Evolutionary conservation across 2,797 vertebrate species (phyloP).

Genomic region (Cyprinodon diabolis): DNA sequence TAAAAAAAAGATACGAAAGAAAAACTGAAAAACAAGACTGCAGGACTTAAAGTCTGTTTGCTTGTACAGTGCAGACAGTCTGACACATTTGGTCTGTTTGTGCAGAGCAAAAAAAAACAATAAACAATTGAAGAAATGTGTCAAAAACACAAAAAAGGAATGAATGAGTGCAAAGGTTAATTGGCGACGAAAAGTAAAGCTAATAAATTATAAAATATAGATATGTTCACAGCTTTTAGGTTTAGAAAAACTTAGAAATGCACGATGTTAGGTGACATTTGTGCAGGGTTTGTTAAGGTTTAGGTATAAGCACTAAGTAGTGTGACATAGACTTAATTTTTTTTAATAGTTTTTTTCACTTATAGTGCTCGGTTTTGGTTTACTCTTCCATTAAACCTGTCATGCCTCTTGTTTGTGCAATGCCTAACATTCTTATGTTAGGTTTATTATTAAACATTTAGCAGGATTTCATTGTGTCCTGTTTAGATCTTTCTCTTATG

Average conservation of each 20-base stretch:
- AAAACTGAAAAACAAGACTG: conserved; percentile 37
- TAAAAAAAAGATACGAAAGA: conserved; percentile 15
- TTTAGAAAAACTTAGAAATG: not conserved
- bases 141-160: not conserved
- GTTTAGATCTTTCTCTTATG: too few species aligned
- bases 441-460: too few species aligned
- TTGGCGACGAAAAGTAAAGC: not conserved
- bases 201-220: not conserved
- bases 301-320: not conserved
- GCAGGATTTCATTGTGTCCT: too few species aligned
- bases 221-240: not conserved
- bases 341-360: too few species aligned
- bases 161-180: not conserved
- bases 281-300: not conserved
- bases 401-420: too few species aligned
- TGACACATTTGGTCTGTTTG: not conserved
- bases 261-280: not conserved
- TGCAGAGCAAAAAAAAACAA: not conserved
- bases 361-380: too few species aligned
- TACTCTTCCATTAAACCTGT: too few species aligned
- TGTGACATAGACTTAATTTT: not conserved
- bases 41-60: conserved; percentile 16
- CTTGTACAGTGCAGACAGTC: conserved; percentile 21
- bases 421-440: too few species aligned
- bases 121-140: not conserved